Conservation (phyloP, 2,113 vertebrate species). For the Eulemur rufifrons region DNA sequence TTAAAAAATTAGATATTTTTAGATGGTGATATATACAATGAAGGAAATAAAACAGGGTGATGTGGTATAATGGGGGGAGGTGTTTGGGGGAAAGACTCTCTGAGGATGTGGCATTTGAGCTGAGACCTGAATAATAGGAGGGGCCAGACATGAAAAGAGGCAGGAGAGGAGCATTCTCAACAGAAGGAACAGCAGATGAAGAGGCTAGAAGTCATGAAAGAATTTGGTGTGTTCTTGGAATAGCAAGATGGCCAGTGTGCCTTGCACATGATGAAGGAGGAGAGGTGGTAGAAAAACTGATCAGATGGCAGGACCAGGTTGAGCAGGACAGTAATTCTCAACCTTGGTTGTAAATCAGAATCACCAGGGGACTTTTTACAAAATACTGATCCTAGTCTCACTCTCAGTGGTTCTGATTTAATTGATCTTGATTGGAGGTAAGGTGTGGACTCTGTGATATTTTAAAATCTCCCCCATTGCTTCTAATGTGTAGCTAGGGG, state of each 20-base stretch:
- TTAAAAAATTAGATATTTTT: background rate
- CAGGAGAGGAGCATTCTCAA: background rate
- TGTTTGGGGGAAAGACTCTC: background rate
- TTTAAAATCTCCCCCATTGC: background rate
- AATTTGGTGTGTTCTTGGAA: background rate
- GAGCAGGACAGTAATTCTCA: background rate
- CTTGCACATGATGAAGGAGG: background rate
- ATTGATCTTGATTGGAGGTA: background rate
- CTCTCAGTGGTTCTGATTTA: background rate
- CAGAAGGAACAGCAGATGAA: background rate
- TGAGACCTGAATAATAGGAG: background rate
- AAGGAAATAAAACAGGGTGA: background rate
- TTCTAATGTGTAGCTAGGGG: background rate
- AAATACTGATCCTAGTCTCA: background rate
- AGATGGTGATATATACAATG: constrained; percentile 6
- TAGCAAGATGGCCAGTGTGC: background rate
- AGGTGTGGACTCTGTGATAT: background rate
- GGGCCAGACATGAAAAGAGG: background rate
- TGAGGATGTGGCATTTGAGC: background rate
- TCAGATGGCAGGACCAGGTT: background rate
- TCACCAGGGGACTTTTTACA: background rate
- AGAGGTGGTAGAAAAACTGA: background rate
- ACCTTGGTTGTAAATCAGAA: background rate
- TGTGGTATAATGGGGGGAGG: background rate
- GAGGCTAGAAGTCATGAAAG: background rate